A percentile compares a stretch with the other conserved stretches of the same genome.
Conservation (phyloP, 2,113 vertebrate genomes). For the Phalacrocorax carbo region DNA sequence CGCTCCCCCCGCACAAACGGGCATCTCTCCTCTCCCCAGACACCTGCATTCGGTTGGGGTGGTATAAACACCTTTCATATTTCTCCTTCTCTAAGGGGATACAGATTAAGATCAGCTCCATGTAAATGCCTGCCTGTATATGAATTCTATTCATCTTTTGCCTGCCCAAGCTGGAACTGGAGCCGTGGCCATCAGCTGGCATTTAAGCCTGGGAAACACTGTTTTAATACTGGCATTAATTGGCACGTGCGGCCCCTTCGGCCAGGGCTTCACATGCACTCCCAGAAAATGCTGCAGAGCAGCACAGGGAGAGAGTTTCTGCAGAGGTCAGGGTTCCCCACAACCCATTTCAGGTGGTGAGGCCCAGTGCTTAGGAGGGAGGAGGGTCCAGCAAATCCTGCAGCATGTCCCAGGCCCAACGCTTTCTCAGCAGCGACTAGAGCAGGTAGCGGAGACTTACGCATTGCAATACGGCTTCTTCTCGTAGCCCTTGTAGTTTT, state of each 20-base stretch:
- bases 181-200: neutral
- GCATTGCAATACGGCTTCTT: constrained; percentile 85
- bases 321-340: fast-evolving
- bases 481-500: constrained; percentile 87
- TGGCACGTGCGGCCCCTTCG: neutral
- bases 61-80: neutral
- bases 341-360: fast-evolving
- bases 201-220: neutral
- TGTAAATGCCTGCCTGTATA: neutral
- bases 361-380: too few species aligned
- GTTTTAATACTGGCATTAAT: neutral
- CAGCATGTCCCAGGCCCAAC: neutral
- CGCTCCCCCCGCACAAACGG: neutral
- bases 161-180: neutral
- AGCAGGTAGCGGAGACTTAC: constrained; percentile 65
- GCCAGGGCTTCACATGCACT: fast-evolving
- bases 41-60: fast-evolving
- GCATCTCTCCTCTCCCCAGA: neutral
- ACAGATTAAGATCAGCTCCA: neutral
- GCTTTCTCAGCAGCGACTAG: neutral
- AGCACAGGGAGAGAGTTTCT: neutral
- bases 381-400: neutral
- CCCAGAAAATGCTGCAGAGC: neutral
- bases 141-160: neutral
- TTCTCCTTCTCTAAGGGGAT: neutral